Percentiles rank a stretch among this genome's conserved stretches.
phyloP scores from a whole-genome alignment of 2,888 invertebrate species.

The Tenthredo mesomela region DNA sequence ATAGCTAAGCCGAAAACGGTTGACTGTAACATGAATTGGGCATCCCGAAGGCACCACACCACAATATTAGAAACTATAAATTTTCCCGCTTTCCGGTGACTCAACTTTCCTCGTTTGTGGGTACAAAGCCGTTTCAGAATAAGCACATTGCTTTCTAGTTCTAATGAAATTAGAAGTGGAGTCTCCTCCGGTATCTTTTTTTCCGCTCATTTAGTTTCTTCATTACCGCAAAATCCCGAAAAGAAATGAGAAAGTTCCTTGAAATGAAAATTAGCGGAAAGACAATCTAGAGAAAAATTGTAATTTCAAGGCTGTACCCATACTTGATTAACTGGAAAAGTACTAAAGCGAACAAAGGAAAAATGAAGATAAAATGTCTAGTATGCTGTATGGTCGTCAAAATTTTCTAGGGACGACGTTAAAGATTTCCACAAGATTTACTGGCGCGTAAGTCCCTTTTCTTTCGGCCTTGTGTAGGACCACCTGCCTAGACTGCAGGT shows the following conservation, averaged over 20 bases:
- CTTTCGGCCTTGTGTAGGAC: constrained; percentile 39
- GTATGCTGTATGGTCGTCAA: background rate
- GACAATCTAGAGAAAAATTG: background rate
- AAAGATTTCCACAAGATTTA: constrained; percentile 43
- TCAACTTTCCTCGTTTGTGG: background rate
- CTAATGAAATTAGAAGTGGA: background rate
- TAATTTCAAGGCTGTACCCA: background rate
- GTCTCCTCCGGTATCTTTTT: background rate
- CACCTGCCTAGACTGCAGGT: constrained; percentile 56
- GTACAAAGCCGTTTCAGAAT: background rate
- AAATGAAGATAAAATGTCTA: constrained; percentile 1
- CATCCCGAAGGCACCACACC: background rate
- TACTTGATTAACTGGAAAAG: background rate
- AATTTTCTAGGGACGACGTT: background rate
- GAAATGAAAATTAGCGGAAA: background rate
- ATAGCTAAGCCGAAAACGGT: background rate
- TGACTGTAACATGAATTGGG: background rate
- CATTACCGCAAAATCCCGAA: background rate
- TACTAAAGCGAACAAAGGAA: background rate
- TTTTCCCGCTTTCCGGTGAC: background rate
- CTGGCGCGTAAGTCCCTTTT: constrained; percentile 46
- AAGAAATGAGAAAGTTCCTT: background rate
- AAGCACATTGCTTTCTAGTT: background rate
- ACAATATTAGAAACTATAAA: background rate
- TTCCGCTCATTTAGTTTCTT: background rate